A percentile compares a stretch with the other conserved stretches of the same genome.
phyloP scores from a whole-genome alignment of 2,797 vertebrate species.

The Neosilurus hyrtlii region DNA sequence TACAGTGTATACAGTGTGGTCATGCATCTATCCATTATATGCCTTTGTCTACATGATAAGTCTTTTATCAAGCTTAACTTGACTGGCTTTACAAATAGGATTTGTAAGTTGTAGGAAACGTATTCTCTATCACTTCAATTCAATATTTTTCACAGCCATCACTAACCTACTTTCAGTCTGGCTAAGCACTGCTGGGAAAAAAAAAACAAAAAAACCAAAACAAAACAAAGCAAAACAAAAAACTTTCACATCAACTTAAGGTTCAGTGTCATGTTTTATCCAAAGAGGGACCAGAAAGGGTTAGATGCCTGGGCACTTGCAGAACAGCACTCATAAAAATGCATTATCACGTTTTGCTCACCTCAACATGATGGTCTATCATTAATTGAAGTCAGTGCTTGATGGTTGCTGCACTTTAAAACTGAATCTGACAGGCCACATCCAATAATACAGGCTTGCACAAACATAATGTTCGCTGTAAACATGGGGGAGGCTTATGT shows the following conservation, averaged over 20 bases:
- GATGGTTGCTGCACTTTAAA: constrained; percentile 26
- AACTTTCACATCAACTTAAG: not conserved
- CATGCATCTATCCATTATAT: not conserved
- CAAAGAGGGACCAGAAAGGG: constrained; percentile 19
- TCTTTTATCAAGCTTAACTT: not conserved
- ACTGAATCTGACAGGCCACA: constrained; percentile 37
- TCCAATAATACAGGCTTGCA: constrained; percentile 22
- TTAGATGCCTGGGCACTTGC: not conserved
- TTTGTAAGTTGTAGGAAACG: not conserved
- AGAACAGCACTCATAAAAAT: constrained; percentile 39
- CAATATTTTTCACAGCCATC: not conserved
- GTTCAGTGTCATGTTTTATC: constrained; percentile 37
- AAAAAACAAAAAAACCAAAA: too few relatives aligned
- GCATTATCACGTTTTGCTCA: constrained; percentile 42
- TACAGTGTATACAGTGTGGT: not conserved
- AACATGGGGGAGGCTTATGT: constrained; percentile 22
- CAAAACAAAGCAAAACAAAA: too few relatives aligned
- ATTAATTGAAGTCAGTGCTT: constrained; percentile 43
- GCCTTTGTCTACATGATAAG: not conserved
- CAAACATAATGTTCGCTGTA: constrained; percentile 21
- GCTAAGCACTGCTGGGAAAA: not conserved
- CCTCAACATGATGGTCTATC: constrained; percentile 34
- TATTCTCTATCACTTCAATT: not conserved
- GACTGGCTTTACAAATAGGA: not conserved
- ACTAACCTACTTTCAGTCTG: constrained; percentile 3